Percentiles rank a stretch among this genome's conserved stretches.
These are phyloP conservation scores for Diaphora mendica DNA, from an alignment of 2,888 invertebrate genomes.

Conservation along the genomic window DNA sequence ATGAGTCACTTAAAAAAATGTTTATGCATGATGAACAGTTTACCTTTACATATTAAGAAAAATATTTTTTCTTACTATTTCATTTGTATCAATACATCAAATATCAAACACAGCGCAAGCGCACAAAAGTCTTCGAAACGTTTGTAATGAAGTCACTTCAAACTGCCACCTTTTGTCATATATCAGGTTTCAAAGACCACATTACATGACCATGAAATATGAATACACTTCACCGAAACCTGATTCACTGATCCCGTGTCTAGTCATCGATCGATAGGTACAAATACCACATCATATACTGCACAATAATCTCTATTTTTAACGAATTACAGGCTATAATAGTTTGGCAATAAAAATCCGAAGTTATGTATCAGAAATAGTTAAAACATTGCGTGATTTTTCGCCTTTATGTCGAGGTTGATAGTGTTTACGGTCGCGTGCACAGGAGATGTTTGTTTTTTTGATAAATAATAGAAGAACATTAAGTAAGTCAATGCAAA, in stretches of 20 bases:
- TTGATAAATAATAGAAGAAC: conserved; percentile 39
- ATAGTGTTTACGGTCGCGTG: conserved; percentile 39
- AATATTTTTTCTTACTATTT: background rate
- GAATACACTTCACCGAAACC: conserved; percentile 14
- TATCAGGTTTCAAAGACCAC: background rate
- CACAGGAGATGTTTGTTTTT: conserved; percentile 29
- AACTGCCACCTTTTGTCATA: background rate
- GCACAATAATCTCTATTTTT: conserved; percentile 24
- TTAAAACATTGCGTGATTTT: conserved; percentile 38
- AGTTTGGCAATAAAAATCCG: conserved; percentile 11
- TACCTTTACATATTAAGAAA: too few relatives aligned
- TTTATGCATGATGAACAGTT: too few relatives aligned
- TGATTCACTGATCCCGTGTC: conserved; percentile 25
- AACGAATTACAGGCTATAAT: conserved; percentile 24
- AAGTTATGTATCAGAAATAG: conserved; percentile 32
- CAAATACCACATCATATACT: background rate
- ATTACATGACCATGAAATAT: background rate
- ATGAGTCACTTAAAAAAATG: too few relatives aligned
- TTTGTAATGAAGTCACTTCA: background rate
- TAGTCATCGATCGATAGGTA: conserved; percentile 37
- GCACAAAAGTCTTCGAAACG: background rate
- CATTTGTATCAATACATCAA: background rate
- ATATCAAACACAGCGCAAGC: background rate
- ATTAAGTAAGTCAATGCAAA: conserved; percentile 40
- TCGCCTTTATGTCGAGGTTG: conserved; percentile 24